These are phyloP conservation scores for Phanerotoma sp. DNA, from an alignment of 2,888 invertebrate genomes.

Conservation along the genomic window DNA sequence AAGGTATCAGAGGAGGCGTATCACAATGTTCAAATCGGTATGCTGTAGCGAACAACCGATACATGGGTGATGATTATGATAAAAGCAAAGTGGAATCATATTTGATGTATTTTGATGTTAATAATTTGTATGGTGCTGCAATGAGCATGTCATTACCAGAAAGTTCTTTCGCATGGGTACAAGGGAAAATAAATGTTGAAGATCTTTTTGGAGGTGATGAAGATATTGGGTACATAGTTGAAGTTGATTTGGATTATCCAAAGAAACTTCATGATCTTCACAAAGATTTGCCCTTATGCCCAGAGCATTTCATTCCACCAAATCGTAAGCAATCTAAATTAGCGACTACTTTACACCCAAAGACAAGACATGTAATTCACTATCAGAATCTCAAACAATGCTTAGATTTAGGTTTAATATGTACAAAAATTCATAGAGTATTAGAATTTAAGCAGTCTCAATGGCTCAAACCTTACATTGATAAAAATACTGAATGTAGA, in stretches of 20 bases:
- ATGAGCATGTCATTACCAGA: too few species aligned
- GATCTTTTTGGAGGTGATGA: too few species aligned
- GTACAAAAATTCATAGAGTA: conserved; percentile 16
- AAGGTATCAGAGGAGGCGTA: conserved; percentile 13
- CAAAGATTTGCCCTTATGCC: too few species aligned
- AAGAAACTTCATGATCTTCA: too few species aligned
- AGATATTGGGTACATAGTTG: conserved; percentile 4
- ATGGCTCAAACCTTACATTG: conserved; percentile 43
- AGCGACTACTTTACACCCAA: not conserved
- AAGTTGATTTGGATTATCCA: too few species aligned
- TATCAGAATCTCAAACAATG: not conserved
- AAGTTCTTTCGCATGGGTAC: conserved; percentile 44
- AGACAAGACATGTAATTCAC: not conserved
- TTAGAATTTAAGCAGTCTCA: conserved; percentile 44
- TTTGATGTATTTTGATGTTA: conserved; percentile 25
- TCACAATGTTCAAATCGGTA: conserved; percentile 22
- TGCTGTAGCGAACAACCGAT: too few species aligned
- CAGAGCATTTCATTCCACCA: conserved; percentile 13
- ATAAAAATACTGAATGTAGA: conserved; percentile 44
- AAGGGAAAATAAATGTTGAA: conserved; percentile 19
- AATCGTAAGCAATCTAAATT: not conserved
- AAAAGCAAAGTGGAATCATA: conserved; percentile 32
- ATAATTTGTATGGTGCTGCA: not conserved
- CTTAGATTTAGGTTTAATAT: not conserved
- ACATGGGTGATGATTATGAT: conserved; percentile 9